phyloP scores from a whole-genome alignment of 2,113 vertebrate genomes.

The Pantherophis guttatus region DNA sequence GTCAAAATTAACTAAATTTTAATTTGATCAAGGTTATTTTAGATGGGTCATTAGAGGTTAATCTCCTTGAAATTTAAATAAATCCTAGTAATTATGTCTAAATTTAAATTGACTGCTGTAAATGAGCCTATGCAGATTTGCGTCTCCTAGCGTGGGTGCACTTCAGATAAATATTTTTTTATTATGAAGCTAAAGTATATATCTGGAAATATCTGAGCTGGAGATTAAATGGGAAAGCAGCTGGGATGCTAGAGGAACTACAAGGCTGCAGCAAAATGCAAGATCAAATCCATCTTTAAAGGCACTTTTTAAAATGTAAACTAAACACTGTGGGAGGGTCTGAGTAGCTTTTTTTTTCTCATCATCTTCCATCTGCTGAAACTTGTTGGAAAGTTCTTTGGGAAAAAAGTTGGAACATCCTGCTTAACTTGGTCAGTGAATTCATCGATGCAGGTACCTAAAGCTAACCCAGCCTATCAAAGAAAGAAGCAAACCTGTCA shows the following conservation, averaged over 20 bases:
- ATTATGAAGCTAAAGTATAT: neutral
- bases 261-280: neutral
- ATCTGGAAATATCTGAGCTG: neutral
- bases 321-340: neutral
- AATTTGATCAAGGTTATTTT: neutral
- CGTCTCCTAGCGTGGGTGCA: neutral
- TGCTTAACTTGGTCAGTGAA: neutral
- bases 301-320: neutral
- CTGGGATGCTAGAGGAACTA: neutral
- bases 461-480: neutral
- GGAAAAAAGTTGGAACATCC: neutral
- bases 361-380: neutral
- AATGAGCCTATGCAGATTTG: neutral
- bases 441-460: neutral
- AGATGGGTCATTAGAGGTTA: neutral
- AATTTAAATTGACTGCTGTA: neutral
- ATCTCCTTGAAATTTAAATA: neutral
- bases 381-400: neutral
- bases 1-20: neutral
- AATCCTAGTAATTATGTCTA: neutral
- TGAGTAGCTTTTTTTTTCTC: neutral
- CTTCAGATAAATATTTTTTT: neutral
- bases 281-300: neutral
- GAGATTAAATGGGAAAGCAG: neutral
- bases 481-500: neutral